Evolutionary conservation across 2,888 invertebrate genomes (phyloP).

Genomic region (Eristalinus sepulchralis): DNA sequence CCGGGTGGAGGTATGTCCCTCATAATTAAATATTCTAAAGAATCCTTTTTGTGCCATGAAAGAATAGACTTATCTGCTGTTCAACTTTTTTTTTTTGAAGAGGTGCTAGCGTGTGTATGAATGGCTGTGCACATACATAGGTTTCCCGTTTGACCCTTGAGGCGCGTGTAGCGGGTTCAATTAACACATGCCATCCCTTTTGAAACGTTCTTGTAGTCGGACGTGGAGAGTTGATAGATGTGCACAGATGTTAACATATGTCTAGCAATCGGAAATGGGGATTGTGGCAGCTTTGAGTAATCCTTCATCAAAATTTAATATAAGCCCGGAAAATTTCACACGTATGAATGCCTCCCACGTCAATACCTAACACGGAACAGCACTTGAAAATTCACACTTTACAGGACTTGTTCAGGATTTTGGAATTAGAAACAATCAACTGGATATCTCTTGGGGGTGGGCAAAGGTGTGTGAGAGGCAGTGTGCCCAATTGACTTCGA

Average conservation of each 20-base stretch:
- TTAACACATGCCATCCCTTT: background rate
- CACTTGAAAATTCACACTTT: too few species aligned
- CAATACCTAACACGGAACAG: background rate
- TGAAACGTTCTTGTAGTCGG: background rate
- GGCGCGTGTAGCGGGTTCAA: background rate
- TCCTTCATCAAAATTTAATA: background rate
- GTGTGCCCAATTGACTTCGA: too few species aligned
- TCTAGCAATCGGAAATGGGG: background rate
- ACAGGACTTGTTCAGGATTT: too few species aligned
- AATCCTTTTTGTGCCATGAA: background rate
- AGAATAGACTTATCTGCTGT: background rate
- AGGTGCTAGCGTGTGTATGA: background rate
- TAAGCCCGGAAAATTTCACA: background rate
- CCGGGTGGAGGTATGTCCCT: background rate
- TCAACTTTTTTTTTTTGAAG: background rate
- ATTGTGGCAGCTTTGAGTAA: background rate
- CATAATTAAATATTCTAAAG: constrained; percentile 30
- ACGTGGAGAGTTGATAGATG: background rate
- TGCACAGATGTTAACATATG: background rate
- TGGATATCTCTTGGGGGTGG: too few species aligned
- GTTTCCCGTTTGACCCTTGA: background rate
- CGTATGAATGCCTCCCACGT: background rate
- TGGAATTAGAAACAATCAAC: too few species aligned
- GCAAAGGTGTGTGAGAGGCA: too few species aligned
- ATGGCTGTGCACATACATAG: background rate